Evolutionary conservation across 2,888 invertebrate genomes (phyloP).

Genomic region (Spodoptera picta): DNA sequence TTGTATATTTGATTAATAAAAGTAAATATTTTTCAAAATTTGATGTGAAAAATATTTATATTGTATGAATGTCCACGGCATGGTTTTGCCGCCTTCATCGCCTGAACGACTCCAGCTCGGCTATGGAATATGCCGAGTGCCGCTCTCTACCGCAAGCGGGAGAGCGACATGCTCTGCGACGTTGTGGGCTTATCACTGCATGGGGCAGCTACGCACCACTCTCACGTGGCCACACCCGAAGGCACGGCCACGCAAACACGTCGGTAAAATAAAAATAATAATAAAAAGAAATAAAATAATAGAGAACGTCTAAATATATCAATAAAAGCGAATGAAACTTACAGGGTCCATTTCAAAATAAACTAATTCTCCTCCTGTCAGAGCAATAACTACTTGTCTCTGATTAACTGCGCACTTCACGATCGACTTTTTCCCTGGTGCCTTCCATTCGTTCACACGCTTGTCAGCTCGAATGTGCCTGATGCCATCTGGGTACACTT

Average conservation of each 20-base stretch:
- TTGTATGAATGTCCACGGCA: conserved; percentile 88
- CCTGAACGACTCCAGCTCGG: conserved; percentile 91
- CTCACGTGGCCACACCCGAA: conserved; percentile 71
- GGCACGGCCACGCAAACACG: conserved; percentile 74
- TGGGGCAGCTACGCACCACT: conserved; percentile 87
- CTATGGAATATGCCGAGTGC: conserved; percentile 93
- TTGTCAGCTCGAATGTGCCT: conserved; percentile 99
- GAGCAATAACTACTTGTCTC: conserved; percentile 98
- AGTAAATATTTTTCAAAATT: no score
- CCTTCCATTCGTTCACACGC: conserved; percentile 99
- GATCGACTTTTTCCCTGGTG: conserved; percentile 98
- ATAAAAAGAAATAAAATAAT: neutral
- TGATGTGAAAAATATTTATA: neutral
- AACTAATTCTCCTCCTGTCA: conserved; percentile 98
- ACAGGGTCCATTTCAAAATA: conserved; percentile 99
- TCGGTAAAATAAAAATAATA: conserved; percentile 59
- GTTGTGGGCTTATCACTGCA: conserved; percentile 88
- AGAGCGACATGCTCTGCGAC: conserved; percentile 90
- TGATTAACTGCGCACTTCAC: conserved; percentile 99
- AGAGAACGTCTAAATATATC: no score
- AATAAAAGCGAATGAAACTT: conserved; percentile 76
- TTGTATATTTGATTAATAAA: no score
- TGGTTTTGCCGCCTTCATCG: conserved; percentile 92
- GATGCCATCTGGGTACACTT: conserved; percentile 99
- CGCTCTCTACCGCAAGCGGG: conserved; percentile 85